phyloP scores from a whole-genome alignment of 2,113 vertebrate genomes.

The Ptychochromis oligacanthus region DNA sequence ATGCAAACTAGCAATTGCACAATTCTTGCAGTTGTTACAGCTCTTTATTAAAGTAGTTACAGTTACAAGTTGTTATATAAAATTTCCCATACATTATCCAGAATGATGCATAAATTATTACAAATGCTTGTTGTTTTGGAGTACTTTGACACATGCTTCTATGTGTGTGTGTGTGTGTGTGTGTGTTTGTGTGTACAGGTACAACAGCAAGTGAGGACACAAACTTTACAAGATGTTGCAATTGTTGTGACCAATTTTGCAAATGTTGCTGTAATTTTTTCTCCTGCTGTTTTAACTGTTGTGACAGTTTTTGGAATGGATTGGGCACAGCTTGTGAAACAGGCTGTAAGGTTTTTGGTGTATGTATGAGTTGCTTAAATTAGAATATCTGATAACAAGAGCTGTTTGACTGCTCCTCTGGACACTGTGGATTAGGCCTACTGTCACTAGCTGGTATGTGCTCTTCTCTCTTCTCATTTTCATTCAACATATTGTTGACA shows the following conservation, averaged over 20 bases:
- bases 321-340: neutral
- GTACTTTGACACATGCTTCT: neutral
- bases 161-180: neutral
- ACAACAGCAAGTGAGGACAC: neutral
- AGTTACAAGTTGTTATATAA: no score
- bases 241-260: neutral
- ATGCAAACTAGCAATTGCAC: no score
- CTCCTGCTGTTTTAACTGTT: neutral
- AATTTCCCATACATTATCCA: no score
- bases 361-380: no score
- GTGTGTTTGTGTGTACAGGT: neutral
- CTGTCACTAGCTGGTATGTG: neutral
- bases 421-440: neutral
- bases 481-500: neutral
- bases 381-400: neutral
- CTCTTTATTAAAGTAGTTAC: no score
- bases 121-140: rapidly evolving
- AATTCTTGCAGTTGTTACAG: no score
- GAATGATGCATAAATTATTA: neutral
- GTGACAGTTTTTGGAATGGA: rapidly evolving
- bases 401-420: neutral
- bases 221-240: neutral
- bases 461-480: neutral
- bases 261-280: neutral
- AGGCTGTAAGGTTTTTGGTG: neutral